Evolutionary conservation across 2,888 invertebrate genomes (phyloP).

Genomic region (Alsophila aescularia): DNA sequence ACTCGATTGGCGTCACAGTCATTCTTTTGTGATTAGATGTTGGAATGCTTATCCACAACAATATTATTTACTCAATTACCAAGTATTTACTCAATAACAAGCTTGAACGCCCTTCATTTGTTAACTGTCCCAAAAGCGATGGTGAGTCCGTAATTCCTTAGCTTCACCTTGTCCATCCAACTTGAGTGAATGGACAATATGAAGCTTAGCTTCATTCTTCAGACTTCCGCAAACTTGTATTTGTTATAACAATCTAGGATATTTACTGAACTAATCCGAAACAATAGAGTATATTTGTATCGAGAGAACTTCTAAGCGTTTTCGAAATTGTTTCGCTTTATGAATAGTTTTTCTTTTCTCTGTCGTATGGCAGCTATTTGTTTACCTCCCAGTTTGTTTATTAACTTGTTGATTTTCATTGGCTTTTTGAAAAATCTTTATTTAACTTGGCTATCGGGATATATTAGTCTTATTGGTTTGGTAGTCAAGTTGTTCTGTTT

Average conservation of each 20-base stretch:
- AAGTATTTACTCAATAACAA: too few relatives aligned
- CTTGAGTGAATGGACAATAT: too few relatives aligned
- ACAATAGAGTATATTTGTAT: slow-evolving; percentile 36
- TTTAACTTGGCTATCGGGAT: slow-evolving; percentile 5
- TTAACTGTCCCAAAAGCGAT: slow-evolving; percentile 4
- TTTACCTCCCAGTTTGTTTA: slow-evolving; percentile 31
- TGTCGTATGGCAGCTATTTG: slow-evolving; percentile 28
- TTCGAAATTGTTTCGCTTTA: slow-evolving; percentile 35
- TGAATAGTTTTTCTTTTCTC: slow-evolving; percentile 34
- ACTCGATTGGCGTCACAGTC: not conserved
- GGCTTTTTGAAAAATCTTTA: slow-evolving; percentile 13
- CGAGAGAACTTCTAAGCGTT: slow-evolving; percentile 37
- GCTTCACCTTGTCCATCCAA: slow-evolving; percentile 17
- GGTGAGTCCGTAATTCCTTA: slow-evolving; percentile 12
- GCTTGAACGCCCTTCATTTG: slow-evolving; percentile 10
- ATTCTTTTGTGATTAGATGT: too few relatives aligned
- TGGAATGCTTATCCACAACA: too few relatives aligned
- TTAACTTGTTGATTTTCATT: slow-evolving; percentile 24
- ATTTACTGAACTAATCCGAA: slow-evolving; percentile 35
- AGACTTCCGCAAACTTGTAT: slow-evolving; percentile 20
- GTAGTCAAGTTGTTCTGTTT: too few relatives aligned
- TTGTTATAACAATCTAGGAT: slow-evolving; percentile 25
- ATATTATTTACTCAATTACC: too few relatives aligned
- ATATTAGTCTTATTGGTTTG: too few relatives aligned
- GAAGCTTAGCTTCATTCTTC: too few relatives aligned